phyloP scores from a whole-genome alignment of 2,113 vertebrate genomes.

The Mesitornis unicolor region DNA sequence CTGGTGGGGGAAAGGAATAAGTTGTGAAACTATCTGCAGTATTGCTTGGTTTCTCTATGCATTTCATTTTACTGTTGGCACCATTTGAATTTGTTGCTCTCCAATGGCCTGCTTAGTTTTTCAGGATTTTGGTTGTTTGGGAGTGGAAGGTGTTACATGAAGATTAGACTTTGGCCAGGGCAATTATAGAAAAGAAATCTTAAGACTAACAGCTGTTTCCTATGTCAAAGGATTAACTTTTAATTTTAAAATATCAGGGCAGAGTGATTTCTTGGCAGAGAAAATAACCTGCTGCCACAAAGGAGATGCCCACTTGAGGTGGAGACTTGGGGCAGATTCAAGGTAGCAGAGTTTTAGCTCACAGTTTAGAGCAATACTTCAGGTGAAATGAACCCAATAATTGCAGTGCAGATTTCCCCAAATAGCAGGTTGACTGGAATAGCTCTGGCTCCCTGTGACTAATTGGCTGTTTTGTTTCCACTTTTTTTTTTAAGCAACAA shows the following conservation, averaged over 20 bases:
- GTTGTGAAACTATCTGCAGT: not conserved
- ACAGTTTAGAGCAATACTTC: not conserved
- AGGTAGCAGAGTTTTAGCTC: not conserved
- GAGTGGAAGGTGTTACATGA: not conserved
- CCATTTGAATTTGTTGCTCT: not conserved
- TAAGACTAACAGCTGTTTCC: not conserved
- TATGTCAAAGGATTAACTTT: not conserved
- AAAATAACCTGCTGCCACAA: not conserved
- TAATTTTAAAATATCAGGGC: not conserved
- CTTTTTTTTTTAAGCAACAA: not conserved
- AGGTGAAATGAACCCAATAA: slow-evolving; percentile 7
- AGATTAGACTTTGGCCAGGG: not conserved
- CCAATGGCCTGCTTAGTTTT: not conserved
- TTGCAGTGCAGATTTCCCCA: slow-evolving; percentile 10
- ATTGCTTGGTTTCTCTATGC: not conserved
- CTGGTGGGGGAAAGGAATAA: not conserved
- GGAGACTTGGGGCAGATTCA: not conserved
- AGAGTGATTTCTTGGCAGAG: not conserved
- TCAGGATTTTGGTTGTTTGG: not conserved
- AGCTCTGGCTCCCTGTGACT: not conserved
- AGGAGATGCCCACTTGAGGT: not conserved
- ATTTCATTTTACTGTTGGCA: not conserved
- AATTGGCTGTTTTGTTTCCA: slow-evolving; percentile 17
- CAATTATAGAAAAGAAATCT: not conserved
- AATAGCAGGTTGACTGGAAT: not conserved